Evolutionary conservation across 2,113 vertebrate species (phyloP).

Genomic region (Boulengeromyrus knoepffleri): DNA sequence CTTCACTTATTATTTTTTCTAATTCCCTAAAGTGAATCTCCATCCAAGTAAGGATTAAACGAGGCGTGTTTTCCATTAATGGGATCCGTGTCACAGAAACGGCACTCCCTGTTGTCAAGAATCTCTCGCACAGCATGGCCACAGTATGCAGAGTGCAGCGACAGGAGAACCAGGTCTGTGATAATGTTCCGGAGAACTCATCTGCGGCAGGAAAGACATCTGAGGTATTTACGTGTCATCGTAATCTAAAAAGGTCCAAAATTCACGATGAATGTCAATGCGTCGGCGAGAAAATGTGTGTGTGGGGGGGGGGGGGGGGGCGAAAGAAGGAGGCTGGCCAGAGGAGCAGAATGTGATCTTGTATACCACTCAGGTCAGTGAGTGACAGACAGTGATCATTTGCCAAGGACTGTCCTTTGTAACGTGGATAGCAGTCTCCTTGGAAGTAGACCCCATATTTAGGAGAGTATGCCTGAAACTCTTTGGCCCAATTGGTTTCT

Average conservation of each 20-base stretch:
- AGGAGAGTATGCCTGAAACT: not conserved
- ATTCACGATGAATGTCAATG: conserved; percentile 45
- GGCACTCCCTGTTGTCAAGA: not conserved
- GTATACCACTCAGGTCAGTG: not conserved
- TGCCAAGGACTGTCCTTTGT: not conserved
- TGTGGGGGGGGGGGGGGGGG: conserved; percentile 47
- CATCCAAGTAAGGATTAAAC: not conserved
- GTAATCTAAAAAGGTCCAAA: conserved; percentile 37
- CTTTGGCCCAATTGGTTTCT: not conserved
- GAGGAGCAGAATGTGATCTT: not conserved
- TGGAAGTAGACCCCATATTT: not conserved
- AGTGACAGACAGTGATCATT: not conserved
- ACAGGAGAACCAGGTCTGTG: not conserved
- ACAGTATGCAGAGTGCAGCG: not conserved
- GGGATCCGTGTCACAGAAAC: not conserved
- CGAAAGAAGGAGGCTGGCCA: not conserved
- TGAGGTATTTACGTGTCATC: conserved; percentile 53
- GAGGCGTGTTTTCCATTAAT: not conserved
- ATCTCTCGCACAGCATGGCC: not conserved
- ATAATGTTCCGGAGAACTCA: conserved; percentile 16
- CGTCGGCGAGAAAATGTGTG: conserved; percentile 47
- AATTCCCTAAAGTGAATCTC: not conserved
- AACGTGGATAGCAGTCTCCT: not conserved
- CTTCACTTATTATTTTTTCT: not conserved
- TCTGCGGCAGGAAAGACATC: conserved; percentile 46